Evolutionary conservation across 1,140 invertebrate species (phyloP).

Genomic region (Drosophila subobscura): DNA sequence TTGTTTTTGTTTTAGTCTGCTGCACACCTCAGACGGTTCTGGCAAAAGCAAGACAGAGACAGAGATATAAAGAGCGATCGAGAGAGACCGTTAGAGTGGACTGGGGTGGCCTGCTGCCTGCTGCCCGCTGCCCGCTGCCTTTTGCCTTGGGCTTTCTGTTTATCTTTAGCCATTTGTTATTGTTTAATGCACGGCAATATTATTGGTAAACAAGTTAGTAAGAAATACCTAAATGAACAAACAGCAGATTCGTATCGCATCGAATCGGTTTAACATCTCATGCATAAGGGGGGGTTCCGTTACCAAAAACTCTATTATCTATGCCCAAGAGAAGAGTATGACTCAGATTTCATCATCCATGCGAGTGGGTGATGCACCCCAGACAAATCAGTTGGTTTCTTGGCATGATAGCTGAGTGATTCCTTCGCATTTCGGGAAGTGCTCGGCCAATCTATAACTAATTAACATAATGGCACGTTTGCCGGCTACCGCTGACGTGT

Average conservation of each 20-base stretch:
- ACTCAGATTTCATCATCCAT: slow-evolving; percentile 46
- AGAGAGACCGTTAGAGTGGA: neutral
- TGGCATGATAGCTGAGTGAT: slow-evolving; percentile 7
- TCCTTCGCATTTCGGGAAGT: slow-evolving; percentile 42
- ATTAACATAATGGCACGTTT: slow-evolving; percentile 72
- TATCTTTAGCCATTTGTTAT: slow-evolving; percentile 60
- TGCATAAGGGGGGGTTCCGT: slow-evolving; percentile 8
- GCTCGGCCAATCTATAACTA: slow-evolving; percentile 22
- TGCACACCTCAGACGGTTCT: slow-evolving; percentile 51
- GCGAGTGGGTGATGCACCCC: too few relatives aligned
- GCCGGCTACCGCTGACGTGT: slow-evolving; percentile 63
- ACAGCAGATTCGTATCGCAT: slow-evolving; percentile 22
- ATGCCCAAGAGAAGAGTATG: slow-evolving; percentile 28
- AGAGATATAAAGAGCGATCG: neutral
- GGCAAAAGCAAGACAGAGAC: slow-evolving; percentile 9
- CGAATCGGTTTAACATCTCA: too few relatives aligned
- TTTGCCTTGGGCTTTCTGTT: slow-evolving; percentile 66
- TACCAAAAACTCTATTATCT: slow-evolving; percentile 27
- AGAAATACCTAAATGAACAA: slow-evolving; percentile 34
- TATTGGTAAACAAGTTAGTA: slow-evolving; percentile 71
- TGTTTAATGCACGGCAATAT: slow-evolving; percentile 52
- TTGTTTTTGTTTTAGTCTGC: slow-evolving; percentile 30
- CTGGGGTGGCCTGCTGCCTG: slow-evolving; percentile 17
- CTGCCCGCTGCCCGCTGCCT: too few relatives aligned
- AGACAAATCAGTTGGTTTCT: neutral